Base-by-base conservation (phyloP, 2,797 vertebrate species). In the Arrhamphus sclerolepis region DNA sequence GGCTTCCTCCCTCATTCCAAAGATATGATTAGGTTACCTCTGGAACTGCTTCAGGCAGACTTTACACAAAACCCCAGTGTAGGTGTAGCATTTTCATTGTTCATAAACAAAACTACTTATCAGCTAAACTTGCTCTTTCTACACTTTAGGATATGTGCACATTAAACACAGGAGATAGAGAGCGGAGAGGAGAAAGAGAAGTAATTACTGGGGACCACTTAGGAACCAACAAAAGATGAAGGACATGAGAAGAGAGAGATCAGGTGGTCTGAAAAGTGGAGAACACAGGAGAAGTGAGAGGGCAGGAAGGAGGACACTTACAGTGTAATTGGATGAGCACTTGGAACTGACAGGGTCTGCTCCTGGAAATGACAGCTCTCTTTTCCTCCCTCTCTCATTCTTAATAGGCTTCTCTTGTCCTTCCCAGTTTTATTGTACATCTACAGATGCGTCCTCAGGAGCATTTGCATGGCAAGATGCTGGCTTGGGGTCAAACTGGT, bases 241-340 rank as follows among this genome's bases (percentile, higher is more conserved):
- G 44, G 40, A 56, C 48, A 52, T 48, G 58, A 49, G 21, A 64
- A 55, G 57, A 69, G 24, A 55, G 46, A 43, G 62, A 78, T 79
- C 75, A 83, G 76, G 62, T 81, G 74, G 68, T 73, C 39, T 66
- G 14, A 50, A 69, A 66, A 77, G 56, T 57, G 46, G 31, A 69
- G 54, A 66, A 59, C 29, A 29, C 17, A 46, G 46, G 49, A 62
- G 70, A 58, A 72, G 56, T 13, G 50, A 62, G 56, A 60, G 60
- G 49, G 62, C 54, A 22, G 51, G 44, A 60, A 50, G 62, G 66
- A 62, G 63, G 50, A 62, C 74, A 72, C 75, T 89, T 40, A 1
- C 59, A n/a, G 40, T 63, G 42, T 89, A 90, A 90, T 87, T 89
- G 79, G 77, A 82, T 73, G 74, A 84, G 71, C 78, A 77, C 81